phyloP scores from a whole-genome alignment of 2,888 invertebrate genomes.

The Hemaris fuciformis region DNA sequence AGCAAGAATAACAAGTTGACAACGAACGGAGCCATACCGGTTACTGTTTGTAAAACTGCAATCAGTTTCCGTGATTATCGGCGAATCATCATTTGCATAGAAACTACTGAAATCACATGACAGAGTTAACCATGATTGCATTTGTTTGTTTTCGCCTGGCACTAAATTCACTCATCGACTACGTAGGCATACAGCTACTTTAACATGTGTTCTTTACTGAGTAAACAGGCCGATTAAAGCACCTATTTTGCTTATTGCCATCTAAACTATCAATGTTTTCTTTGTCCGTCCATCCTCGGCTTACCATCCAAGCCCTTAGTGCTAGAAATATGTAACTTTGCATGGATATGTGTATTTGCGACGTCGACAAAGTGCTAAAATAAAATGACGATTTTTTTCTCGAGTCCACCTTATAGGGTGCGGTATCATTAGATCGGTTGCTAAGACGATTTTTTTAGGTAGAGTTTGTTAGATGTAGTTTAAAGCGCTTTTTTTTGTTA shows the following conservation, averaged over 20 bases:
- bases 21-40: not conserved
- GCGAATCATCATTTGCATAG: constrained; percentile 5
- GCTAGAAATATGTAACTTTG: no score
- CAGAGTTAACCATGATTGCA: constrained; percentile 7
- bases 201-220: constrained; percentile 2
- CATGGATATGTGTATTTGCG: no score
- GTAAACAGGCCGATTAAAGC: not conserved
- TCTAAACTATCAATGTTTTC: not conserved
- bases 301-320: no score
- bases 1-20: not conserved
- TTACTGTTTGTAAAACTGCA: constrained; percentile 8
- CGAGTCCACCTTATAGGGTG: no score
- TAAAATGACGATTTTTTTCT: no score
- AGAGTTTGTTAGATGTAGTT: no score
- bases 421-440: no score
- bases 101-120: constrained; percentile 10
- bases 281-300: no score
- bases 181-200: constrained; percentile 1
- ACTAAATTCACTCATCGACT: not conserved
- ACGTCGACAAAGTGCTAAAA: no score
- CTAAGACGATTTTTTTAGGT: no score
- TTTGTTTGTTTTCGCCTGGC: constrained; percentile 5
- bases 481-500: no score
- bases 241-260: not conserved
- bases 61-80: constrained; percentile 1